phyloP scores from a whole-genome alignment of 2,113 vertebrate genomes.

The Tragelaphus buxtoni region DNA sequence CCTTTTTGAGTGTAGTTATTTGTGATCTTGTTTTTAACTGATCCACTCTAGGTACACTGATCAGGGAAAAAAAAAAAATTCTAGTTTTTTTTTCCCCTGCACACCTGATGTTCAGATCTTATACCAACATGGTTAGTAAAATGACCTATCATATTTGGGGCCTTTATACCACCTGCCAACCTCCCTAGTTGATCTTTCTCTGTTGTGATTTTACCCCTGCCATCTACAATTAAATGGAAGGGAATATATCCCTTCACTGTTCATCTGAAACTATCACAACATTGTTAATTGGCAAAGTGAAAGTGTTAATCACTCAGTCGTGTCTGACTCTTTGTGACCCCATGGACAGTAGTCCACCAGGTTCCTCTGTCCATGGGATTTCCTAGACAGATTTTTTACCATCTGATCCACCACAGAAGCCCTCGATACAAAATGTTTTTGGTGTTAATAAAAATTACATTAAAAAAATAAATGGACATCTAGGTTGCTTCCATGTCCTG shows the following conservation, averaged over 20 bases:
- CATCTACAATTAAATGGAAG: conserved; percentile 11
- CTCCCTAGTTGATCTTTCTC: not conserved
- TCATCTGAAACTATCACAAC: not conserved
- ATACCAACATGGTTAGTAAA: not conserved
- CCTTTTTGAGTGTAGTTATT: not conserved
- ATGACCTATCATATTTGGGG: not conserved
- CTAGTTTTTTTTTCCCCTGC: not conserved
- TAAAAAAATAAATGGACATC: not conserved
- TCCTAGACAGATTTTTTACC: not conserved
- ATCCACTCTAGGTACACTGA: not conserved
- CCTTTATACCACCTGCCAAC: not conserved
- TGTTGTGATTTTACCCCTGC: not conserved
- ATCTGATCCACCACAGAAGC: not conserved
- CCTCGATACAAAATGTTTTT: not conserved
- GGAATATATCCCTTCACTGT: not conserved
- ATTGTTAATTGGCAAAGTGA: not conserved
- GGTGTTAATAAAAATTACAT: not conserved
- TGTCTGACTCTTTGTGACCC: no score
- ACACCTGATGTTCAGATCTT: not conserved
- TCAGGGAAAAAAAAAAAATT: not conserved
- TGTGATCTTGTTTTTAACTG: not conserved
- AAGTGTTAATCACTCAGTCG: not conserved
- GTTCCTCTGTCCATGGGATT: not conserved
- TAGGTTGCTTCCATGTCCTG: no score
- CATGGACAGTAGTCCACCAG: not conserved